Evolutionary conservation across 2,797 vertebrate genomes (phyloP).

Genomic region (Bradypus variegatus): DNA sequence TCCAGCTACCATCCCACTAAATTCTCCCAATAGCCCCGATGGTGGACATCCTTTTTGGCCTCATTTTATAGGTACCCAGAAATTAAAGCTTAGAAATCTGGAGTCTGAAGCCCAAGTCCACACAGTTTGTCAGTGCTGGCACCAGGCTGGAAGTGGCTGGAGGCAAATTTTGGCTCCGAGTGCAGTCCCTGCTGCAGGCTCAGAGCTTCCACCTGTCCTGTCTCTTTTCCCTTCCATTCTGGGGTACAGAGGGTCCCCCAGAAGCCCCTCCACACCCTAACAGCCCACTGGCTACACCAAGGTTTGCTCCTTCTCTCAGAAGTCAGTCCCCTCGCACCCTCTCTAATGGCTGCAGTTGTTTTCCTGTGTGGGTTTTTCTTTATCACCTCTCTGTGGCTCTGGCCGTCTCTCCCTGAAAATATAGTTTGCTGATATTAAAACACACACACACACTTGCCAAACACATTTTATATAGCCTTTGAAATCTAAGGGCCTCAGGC

Average conservation of each 20-base stretch:
- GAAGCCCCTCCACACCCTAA: too few relatives aligned
- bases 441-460: slow-evolving; percentile 45
- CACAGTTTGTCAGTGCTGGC: neutral
- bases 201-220: accelerated
- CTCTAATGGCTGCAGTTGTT: neutral
- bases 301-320: neutral
- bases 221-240: neutral
- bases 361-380: neutral
- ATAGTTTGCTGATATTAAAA: slow-evolving; percentile 55
- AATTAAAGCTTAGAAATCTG: neutral
- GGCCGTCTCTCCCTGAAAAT: slow-evolving; percentile 48
- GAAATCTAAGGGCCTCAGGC: slow-evolving; percentile 47
- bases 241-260: neutral
- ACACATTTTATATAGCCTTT: slow-evolving; percentile 55
- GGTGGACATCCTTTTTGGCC: accelerated
- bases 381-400: neutral
- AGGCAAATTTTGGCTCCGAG: neutral
- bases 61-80: neutral
- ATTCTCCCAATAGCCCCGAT: neutral
- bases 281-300: neutral
- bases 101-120: neutral
- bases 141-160: neutral
- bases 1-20: too few relatives aligned
- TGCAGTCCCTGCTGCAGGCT: neutral
- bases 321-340: too few relatives aligned